Evolutionary conservation across 2,888 invertebrate genomes (phyloP).

Genomic region (Nasonia oneida): DNA sequence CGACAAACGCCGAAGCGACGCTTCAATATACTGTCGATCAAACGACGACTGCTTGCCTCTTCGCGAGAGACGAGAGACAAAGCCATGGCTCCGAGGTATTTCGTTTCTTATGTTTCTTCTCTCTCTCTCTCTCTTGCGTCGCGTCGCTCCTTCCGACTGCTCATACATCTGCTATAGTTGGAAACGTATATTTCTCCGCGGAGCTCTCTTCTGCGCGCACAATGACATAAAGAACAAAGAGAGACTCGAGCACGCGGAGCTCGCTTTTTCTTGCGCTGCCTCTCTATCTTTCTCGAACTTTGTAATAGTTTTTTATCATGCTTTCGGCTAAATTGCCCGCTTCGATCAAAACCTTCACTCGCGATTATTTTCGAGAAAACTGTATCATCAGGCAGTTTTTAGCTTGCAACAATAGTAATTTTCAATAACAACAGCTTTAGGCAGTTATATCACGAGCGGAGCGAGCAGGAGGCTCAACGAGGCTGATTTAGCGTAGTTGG

Average conservation of each 20-base stretch:
- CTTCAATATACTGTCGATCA: conserved; percentile 59
- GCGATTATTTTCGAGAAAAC: no score
- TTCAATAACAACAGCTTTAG: no score
- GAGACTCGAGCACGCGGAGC: conserved; percentile 18
- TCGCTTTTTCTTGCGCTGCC: background rate
- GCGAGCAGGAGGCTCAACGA: no score
- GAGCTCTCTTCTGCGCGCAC: conserved; percentile 8
- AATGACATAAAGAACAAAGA: conserved; percentile 61
- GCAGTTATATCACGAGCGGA: no score
- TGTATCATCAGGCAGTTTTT: no score
- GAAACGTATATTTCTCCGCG: conserved; percentile 56
- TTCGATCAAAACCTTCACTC: background rate
- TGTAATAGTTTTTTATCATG: conserved; percentile 48
- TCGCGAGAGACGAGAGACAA: conserved; percentile 65
- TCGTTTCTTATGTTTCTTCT: conserved; percentile 69
- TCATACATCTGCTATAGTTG: conserved; percentile 60
- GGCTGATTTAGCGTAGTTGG: no score
- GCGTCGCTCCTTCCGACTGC: conserved; percentile 43
- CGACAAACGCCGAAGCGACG: conserved; percentile 41
- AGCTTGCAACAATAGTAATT: no score
- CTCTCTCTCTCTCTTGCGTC: conserved; percentile 18
- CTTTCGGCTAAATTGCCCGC: conserved; percentile 38
- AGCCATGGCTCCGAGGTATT: conserved; percentile 75
- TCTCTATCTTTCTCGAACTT: conserved; percentile 27
- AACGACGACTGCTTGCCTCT: conserved; percentile 48